Conservation (phyloP, 2,888 invertebrate genomes). For the Eupithecia subfuscata region DNA sequence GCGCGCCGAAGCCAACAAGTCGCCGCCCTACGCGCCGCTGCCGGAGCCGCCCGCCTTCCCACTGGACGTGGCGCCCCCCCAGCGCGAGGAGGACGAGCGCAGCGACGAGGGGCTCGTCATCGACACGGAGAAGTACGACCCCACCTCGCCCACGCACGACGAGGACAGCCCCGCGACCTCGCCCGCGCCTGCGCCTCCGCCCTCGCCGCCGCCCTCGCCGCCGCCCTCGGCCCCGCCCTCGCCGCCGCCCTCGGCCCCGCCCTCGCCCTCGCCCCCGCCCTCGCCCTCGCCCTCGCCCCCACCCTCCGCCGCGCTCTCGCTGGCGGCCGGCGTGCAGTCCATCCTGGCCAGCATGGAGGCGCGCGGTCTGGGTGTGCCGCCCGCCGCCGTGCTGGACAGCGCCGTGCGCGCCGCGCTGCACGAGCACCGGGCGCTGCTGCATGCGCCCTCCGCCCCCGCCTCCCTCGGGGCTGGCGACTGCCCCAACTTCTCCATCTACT, state of each 20-base stretch:
- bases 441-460: slow-evolving; percentile 41
- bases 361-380: slow-evolving; percentile 55
- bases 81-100: slow-evolving; percentile 73
- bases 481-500: slow-evolving; percentile 94
- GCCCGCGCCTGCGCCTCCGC: slow-evolving; percentile 22
- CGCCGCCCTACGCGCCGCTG: slow-evolving; percentile 54
- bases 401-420: slow-evolving; percentile 71
- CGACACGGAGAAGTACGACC: slow-evolving; percentile 84
- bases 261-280: slow-evolving; percentile 23
- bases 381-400: slow-evolving; percentile 61
- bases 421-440: slow-evolving; percentile 66
- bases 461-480: slow-evolving; percentile 84
- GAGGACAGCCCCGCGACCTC: slow-evolving; percentile 63
- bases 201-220: slow-evolving; percentile 29
- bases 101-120: slow-evolving; percentile 85
- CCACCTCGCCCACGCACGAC: slow-evolving; percentile 80
- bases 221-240: slow-evolving; percentile 21
- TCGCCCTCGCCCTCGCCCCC: slow-evolving; percentile 26
- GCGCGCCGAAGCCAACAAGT: slow-evolving; percentile 41
- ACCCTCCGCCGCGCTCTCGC: slow-evolving; percentile 19
- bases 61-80: slow-evolving; percentile 57
- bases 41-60: slow-evolving; percentile 70
- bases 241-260: slow-evolving; percentile 24
- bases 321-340: slow-evolving; percentile 46
- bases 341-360: slow-evolving; percentile 58